These are phyloP conservation scores for Lutraria rhynchaena DNA, from an alignment of 1,140 invertebrate genomes.

Conservation along the genomic window DNA sequence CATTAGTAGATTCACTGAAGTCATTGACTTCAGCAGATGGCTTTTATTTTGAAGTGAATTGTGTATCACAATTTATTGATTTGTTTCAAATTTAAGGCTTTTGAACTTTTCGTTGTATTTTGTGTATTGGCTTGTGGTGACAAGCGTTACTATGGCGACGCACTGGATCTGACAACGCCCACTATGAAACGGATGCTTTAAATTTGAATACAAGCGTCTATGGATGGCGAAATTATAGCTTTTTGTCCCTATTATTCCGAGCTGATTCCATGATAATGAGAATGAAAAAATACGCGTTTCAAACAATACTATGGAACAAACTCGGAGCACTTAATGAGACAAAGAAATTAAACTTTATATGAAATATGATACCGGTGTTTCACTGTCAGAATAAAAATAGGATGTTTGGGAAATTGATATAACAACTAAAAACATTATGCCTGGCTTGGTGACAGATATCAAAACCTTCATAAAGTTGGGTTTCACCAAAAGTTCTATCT, in stretches of 20 bases:
- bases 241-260: not conserved
- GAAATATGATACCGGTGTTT: no score
- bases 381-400: no score
- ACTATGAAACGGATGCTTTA: conserved; percentile 31
- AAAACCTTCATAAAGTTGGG: no score
- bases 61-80: conserved; percentile 62
- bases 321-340: no score
- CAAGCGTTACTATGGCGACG: conserved; percentile 15
- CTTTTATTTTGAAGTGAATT: conserved; percentile 1
- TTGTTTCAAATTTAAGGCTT: conserved; percentile 49
- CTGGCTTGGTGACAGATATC: no score
- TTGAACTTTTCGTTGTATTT: conserved; percentile 55
- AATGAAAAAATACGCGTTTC: no score
- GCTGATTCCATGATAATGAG: not conserved
- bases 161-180: conserved; percentile 11
- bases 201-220: conserved; percentile 38
- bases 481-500: no score
- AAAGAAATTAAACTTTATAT: no score
- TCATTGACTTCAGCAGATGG: conserved; percentile 53
- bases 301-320: no score
- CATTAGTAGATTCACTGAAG: conserved; percentile 13
- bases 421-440: no score
- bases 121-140: conserved; percentile 45
- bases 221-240: no score
- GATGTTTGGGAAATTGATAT: no score